phyloP scores from a whole-genome alignment of 2,888 invertebrate species.

The Xestia xanthographa region DNA sequence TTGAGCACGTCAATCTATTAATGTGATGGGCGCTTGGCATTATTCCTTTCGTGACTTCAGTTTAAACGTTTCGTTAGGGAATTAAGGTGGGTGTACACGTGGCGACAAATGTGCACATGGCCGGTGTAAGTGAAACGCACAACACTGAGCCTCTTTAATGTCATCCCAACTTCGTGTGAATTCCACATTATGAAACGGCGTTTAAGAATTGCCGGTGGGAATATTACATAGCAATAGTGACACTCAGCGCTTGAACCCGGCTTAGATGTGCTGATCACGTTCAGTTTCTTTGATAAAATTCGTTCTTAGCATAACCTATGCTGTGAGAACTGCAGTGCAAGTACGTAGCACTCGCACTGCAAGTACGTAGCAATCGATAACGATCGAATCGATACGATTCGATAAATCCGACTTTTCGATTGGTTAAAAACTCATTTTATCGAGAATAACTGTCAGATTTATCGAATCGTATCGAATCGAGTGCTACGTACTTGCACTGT shows the following conservation, averaged over 20 bases:
- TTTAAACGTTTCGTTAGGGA: slow-evolving; percentile 61
- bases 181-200: neutral
- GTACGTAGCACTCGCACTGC: too few relatives aligned
- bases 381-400: too few relatives aligned
- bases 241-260: neutral
- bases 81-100: slow-evolving; percentile 50
- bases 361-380: too few relatives aligned
- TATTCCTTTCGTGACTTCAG: slow-evolving; percentile 85
- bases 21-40: slow-evolving; percentile 81
- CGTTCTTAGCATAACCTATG: too few relatives aligned
- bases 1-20: slow-evolving; percentile 89
- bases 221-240: neutral
- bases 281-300: neutral
- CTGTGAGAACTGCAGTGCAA: too few relatives aligned
- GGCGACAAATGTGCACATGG: neutral
- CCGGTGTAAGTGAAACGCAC: neutral
- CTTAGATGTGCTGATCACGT: neutral
- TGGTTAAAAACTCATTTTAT: too few relatives aligned
- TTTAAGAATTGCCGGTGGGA: neutral
- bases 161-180: neutral
- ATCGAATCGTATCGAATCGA: too few relatives aligned
- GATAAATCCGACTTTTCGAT: too few relatives aligned
- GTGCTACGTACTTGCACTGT: too few relatives aligned
- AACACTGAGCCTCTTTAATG: neutral
- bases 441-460: too few relatives aligned